Base-by-base conservation (phyloP, 1,140 invertebrate genomes). In the Calliopsis andreniformis region DNA sequence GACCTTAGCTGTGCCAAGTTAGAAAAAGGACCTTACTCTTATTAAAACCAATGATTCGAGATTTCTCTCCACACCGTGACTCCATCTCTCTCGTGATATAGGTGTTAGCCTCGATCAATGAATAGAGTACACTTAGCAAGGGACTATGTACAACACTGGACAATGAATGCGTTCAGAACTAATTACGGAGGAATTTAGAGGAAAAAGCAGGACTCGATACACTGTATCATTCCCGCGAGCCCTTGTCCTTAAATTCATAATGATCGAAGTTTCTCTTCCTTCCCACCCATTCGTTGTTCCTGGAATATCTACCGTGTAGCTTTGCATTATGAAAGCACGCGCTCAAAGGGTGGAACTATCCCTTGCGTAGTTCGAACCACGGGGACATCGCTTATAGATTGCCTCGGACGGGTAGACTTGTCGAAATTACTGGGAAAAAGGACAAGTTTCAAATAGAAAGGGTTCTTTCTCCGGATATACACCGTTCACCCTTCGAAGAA, bases 241-340 rank as follows among this genome's bases (percentile, higher is more conserved):
- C 71, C 64, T 30, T 43, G 35, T 20, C 45, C 49, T 20, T 84
- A 76, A 84, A 84, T 84, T 70, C 76, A 69, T 84, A 84, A 84
- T 69, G 69, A 58, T 62, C 45, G 32, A 3, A 12, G 56, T 58
- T 79, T 58, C 53, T 76, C 56, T 43, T 49, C 30, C 39, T 61
- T 28, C 72, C 61, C 61, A 59, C 55, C 51, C 43, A 30, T 62
- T 45, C 49, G 28, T 35, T 35, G 3, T 10, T 64, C 25, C 59
- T 14, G 28, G 30, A 28, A 51, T 51, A 28, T 30, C 12, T 45
- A 42, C 32, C 42, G 53, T 30, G 8, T n/a, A 20, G 5, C 7
- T 49, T 64, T 78, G 45, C 81, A 77, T 78, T 78, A 83, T 73
- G 49, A 8, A 64, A 56, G 42, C 62, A 51, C 16, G 49, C 30